Evolutionary conservation across 2,888 invertebrate species (phyloP).

Genomic region (Neoscelio sp.): DNA sequence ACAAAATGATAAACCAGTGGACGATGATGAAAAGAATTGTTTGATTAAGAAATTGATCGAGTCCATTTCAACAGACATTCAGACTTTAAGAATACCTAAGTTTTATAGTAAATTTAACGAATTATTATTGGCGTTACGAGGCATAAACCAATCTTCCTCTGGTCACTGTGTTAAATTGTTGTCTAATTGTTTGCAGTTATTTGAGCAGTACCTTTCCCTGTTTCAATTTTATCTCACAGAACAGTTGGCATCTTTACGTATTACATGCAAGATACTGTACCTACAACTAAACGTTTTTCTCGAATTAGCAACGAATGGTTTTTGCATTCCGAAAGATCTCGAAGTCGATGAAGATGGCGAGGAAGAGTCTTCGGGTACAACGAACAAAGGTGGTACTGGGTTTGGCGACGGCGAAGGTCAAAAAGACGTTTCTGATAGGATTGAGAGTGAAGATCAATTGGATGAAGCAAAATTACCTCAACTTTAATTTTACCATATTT

Average conservation of each 20-base stretch:
- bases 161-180: constrained; percentile 35
- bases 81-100: constrained; percentile 84
- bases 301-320: constrained; percentile 93
- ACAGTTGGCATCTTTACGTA: constrained; percentile 90
- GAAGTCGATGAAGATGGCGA: constrained; percentile 87
- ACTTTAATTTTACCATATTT: too few species aligned
- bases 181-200: constrained; percentile 86
- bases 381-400: constrained; percentile 90
- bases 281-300: constrained; percentile 93
- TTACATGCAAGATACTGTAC: constrained; percentile 92
- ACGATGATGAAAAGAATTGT: constrained; percentile 84
- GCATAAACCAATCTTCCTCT: background rate
- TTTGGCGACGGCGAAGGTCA: constrained; percentile 96
- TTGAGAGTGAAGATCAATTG: constrained; percentile 96
- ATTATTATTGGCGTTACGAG: constrained; percentile 70
- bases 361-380: constrained; percentile 84
- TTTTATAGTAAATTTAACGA: constrained; percentile 78
- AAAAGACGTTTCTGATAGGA: constrained; percentile 97
- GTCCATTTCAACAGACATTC: constrained; percentile 86
- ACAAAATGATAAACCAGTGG: constrained; percentile 79
- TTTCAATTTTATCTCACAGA: constrained; percentile 92
- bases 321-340: constrained; percentile 95
- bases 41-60: constrained; percentile 87
- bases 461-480: constrained; percentile 94
- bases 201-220: constrained; percentile 90